A percentile compares a stretch with the other conserved stretches of the same genome.
These are phyloP conservation scores for Champsocephalus gunnari DNA, from an alignment of 2,797 vertebrate genomes.

Conservation along the genomic window DNA sequence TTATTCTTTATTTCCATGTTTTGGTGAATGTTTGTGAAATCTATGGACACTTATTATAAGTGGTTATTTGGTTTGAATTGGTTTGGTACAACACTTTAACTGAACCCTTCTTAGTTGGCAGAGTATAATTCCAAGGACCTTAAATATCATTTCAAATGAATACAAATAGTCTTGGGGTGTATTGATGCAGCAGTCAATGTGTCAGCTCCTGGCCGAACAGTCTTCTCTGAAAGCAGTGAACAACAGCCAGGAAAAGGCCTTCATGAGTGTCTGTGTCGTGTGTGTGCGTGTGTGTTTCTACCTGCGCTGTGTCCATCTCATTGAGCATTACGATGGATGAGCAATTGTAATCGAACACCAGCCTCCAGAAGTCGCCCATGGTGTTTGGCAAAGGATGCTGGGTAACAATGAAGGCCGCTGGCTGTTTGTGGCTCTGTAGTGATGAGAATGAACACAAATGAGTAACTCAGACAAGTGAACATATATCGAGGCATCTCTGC, in stretches of 20 bases:
- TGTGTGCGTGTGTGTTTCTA: slow-evolving; percentile 48
- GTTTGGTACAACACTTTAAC: neutral
- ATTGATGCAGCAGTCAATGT: slow-evolving; percentile 21
- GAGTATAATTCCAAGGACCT: slow-evolving; percentile 2
- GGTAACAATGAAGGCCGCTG: slow-evolving; percentile 97
- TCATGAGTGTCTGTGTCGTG: neutral
- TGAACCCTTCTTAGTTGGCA: neutral
- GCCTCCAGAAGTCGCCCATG: slow-evolving; percentile 96
- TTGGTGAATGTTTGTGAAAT: too few relatives aligned
- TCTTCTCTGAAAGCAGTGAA: neutral
- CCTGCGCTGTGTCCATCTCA: slow-evolving; percentile 96
- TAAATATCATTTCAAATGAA: slow-evolving; percentile 26
- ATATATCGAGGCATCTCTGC: neutral
- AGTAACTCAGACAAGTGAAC: neutral
- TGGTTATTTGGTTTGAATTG: neutral
- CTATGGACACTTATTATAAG: neutral
- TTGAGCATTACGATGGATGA: slow-evolving; percentile 98
- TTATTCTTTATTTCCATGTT: too few relatives aligned
- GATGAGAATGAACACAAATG: neutral
- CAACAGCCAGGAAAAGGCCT: neutral
- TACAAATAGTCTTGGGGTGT: neutral
- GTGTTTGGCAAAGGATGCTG: slow-evolving; percentile 98
- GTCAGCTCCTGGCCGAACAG: neutral
- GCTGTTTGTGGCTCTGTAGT: slow-evolving; percentile 96
- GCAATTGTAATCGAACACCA: slow-evolving; percentile 99